These are phyloP conservation scores for Pseudomyrmex flavicornis DNA, from an alignment of 1,140 invertebrate species.

Conservation along the genomic window DNA sequence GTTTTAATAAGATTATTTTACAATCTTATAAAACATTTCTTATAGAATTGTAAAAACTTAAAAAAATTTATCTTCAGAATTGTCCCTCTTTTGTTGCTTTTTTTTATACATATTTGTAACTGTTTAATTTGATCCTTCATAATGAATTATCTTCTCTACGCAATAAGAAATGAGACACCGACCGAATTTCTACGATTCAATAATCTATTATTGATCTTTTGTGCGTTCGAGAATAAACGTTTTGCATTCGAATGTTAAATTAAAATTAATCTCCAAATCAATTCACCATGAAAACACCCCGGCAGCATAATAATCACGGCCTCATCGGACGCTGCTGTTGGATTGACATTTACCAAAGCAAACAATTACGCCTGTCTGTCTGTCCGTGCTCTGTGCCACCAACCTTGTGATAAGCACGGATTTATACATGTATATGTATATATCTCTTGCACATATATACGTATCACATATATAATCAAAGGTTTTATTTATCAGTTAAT, in stretches of 20 bases:
- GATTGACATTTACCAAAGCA: constrained; percentile 61
- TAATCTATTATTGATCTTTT: constrained; percentile 31
- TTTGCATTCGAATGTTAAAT: constrained; percentile 46
- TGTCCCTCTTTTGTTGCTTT: too few relatives aligned
- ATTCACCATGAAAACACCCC: constrained; percentile 38
- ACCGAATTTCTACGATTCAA: neutral
- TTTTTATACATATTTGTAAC: neutral
- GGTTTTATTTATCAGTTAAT: too few relatives aligned
- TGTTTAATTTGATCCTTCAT: neutral
- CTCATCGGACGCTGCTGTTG: constrained; percentile 58
- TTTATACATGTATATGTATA: constrained; percentile 2
- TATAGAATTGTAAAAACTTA: neutral
- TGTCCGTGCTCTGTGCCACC: neutral
- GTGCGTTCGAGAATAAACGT: neutral
- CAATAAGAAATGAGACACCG: constrained; percentile 2
- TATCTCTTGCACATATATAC: too few relatives aligned
- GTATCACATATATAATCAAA: too few relatives aligned
- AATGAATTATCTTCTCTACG: neutral
- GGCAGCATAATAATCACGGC: constrained; percentile 59
- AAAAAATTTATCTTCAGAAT: neutral
- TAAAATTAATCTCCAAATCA: constrained; percentile 60
- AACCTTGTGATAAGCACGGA: constrained; percentile 38
- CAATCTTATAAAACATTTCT: neutral
- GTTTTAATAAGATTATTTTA: constrained; percentile 11
- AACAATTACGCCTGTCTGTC: constrained; percentile 55